Evolutionary conservation across 2,113 vertebrate genomes (phyloP).

Genomic region (Barnardius zonarius): DNA sequence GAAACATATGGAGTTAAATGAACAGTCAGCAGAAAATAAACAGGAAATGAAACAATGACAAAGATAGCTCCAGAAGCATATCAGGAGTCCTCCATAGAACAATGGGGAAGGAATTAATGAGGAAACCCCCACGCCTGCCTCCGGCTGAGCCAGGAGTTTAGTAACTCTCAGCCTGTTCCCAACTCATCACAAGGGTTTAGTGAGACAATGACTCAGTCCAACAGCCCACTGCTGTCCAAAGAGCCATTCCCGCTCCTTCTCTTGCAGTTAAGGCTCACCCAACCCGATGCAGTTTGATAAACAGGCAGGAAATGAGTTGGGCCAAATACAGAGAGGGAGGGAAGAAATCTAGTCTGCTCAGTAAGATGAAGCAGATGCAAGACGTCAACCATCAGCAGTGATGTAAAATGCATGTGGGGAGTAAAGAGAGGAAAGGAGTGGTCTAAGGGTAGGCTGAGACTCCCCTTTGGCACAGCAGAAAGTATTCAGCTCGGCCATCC

Average conservation of each 20-base stretch:
- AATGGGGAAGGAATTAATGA: slow-evolving; percentile 8
- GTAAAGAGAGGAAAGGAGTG: not conserved
- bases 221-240: not conserved
- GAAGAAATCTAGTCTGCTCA: not conserved
- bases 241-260: not conserved
- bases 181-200: not conserved
- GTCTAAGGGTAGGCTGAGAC: not conserved
- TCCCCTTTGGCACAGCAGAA: not conserved
- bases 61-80: not conserved
- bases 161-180: not conserved
- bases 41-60: slow-evolving; percentile 46
- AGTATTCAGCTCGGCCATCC: not conserved
- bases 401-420: not conserved
- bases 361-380: not conserved
- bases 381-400: fast-evolving
- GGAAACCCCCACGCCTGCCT: slow-evolving; percentile 7
- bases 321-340: fast-evolving
- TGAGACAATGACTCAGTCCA: not conserved
- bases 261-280: not conserved
- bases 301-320: not conserved
- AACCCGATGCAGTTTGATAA: not conserved
- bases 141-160: not conserved
- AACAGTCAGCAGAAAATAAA: not conserved
- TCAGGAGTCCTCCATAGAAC: not conserved
- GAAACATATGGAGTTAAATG: not conserved